phyloP scores from a whole-genome alignment of 2,113 vertebrate genomes.

The Brienomyrus brachyistius region DNA sequence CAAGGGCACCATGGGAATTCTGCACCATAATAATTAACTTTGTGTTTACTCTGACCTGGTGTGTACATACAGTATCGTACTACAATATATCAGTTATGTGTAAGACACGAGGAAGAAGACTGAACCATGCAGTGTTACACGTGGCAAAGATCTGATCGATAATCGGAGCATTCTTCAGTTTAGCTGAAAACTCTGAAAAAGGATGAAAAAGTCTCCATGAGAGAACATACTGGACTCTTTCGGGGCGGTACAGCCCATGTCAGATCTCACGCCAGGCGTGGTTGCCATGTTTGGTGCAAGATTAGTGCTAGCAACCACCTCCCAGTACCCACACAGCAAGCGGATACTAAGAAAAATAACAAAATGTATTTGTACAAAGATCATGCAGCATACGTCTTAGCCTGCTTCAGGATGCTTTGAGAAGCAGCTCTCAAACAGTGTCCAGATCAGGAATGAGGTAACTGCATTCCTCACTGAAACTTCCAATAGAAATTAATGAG shows the following conservation, averaged over 20 bases:
- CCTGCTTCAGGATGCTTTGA: not conserved
- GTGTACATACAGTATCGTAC: not conserved
- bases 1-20: not conserved
- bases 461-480: not conserved
- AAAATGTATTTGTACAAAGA: not conserved
- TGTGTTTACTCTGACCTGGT: not conserved
- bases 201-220: not conserved
- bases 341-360: not conserved
- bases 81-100: not conserved
- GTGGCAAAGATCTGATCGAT: not conserved
- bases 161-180: not conserved
- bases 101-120: not conserved
- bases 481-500: not conserved
- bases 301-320: not conserved
- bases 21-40: not conserved
- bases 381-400: not conserved
- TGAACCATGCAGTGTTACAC: not conserved
- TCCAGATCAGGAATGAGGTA: not conserved
- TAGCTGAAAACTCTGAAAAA: not conserved
- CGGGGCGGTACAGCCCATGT: not conserved
- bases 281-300: not conserved
- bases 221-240: not conserved
- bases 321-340: not conserved
- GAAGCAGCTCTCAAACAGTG: not conserved
- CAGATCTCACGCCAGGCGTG: not conserved